Base-by-base conservation (phyloP, 2,888 invertebrate species). In the Sycophila texana region DNA sequence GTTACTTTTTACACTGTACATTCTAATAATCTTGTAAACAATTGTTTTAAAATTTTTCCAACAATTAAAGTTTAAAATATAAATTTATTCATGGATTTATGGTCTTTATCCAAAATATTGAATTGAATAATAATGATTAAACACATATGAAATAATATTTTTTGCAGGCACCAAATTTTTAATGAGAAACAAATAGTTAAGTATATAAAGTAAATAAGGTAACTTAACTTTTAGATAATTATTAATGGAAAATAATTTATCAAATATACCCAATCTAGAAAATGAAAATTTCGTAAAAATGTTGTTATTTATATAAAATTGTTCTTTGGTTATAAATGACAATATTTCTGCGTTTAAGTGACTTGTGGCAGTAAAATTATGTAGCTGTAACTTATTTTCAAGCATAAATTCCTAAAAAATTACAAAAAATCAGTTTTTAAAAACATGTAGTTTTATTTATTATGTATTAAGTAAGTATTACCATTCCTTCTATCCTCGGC, bases 1-100 rank as follows among this genome's bases (percentile, higher is more conserved):
- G 49, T 76, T 84, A 78, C 51, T 84, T 82, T 79, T 66, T 74
- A 83, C 84, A 84, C 83, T 81, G 39, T 78, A 79, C 76, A 81
- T 16, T 22, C 49, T 3, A 63, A 55, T 65, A 7, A 47, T 16
- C 13, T 77, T 73, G 12, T n/a, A 51, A 39, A 55, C 20, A 47
- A 18, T 16, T 12, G 13, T 39, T 16, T 39, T 4, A 68, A 68
- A 57, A 57, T 20, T 57, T 57, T 18, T 57, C 20, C 10, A 5
- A 58, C 13, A 12, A 47, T 47, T 7, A 12, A 63, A 10, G 10
- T 30, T 47, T 1, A 63, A 39, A 63, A 39, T 4, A 63, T 30
- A n/a, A 30, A 30, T 30, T 30, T 7, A 5, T 30, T 63, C n/a
- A n/a, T n/a, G n/a, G n/a, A n/a, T n/a, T n/a, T 39, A 16, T 39